A percentile compares a stretch with the other conserved stretches of the same genome.
These are phyloP conservation scores for Matsumyia berberina DNA, from an alignment of 2,888 invertebrate genomes.

Conservation along the genomic window DNA sequence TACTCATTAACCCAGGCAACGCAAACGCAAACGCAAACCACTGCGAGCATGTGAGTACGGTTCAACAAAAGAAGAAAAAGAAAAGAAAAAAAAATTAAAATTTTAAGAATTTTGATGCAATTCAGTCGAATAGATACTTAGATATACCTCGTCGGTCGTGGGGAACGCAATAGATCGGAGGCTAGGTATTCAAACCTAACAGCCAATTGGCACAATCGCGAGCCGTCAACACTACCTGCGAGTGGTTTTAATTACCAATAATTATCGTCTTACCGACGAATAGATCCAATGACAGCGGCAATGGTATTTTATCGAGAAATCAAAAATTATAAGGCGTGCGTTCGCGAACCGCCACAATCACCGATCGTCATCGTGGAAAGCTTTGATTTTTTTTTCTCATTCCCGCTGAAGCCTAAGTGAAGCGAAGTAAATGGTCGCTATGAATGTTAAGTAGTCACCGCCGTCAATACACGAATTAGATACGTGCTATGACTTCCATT, in stretches of 20 bases:
- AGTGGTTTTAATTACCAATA: slow-evolving; percentile 67
- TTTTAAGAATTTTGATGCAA: slow-evolving; percentile 44
- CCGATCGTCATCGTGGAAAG: slow-evolving; percentile 45
- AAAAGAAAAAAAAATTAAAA: neutral
- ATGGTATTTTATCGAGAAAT: slow-evolving; percentile 67
- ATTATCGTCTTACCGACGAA: slow-evolving; percentile 47
- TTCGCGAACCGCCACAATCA: slow-evolving; percentile 49
- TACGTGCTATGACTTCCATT: slow-evolving; percentile 67
- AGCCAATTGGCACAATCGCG: slow-evolving; percentile 61
- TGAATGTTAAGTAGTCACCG: slow-evolving; percentile 70
- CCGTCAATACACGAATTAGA: slow-evolving; percentile 69
- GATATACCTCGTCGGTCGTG: neutral
- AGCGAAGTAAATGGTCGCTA: slow-evolving; percentile 52
- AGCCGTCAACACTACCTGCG: slow-evolving; percentile 29
- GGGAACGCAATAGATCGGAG: neutral
- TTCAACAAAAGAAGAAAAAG: neutral
- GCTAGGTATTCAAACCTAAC: slow-evolving; percentile 48
- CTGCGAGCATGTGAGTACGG: neutral
- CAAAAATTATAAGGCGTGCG: slow-evolving; percentile 66
- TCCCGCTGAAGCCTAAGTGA: slow-evolving; percentile 32
- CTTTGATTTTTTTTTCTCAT: slow-evolving; percentile 19
- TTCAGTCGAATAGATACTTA: slow-evolving; percentile 1
- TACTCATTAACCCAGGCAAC: slow-evolving; percentile 56
- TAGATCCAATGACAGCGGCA: neutral
- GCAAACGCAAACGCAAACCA: neutral